These are phyloP conservation scores for Oophaga pumilio DNA, from an alignment of 2,113 vertebrate species.

Conservation along the genomic window DNA sequence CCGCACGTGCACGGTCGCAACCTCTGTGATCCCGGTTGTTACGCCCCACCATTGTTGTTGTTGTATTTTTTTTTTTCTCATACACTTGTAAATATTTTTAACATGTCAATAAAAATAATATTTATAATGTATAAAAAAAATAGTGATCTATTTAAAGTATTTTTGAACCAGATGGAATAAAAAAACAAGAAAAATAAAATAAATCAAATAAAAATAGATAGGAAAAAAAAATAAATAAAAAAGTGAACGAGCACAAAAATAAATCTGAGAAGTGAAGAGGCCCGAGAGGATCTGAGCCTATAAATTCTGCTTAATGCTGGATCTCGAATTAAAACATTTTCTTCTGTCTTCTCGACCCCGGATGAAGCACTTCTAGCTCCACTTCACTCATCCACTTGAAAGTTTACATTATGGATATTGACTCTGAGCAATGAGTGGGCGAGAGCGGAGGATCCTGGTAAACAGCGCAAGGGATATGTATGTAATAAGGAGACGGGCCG, in stretches of 20 bases:
- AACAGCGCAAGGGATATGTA: not conserved
- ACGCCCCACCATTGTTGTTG: too few relatives aligned
- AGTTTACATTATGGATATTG: constrained; percentile 1
- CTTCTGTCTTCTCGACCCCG: not conserved
- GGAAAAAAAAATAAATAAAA: not conserved
- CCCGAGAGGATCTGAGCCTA: not conserved
- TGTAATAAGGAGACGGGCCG: not conserved
- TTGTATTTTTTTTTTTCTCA: too few relatives aligned
- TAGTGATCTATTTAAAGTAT: not conserved
- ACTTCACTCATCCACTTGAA: not conserved
- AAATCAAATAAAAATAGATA: not conserved
- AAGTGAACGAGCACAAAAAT: not conserved
- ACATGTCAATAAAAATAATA: too few relatives aligned
- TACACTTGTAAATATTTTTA: too few relatives aligned
- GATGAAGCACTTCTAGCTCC: not conserved
- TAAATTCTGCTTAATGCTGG: not conserved
- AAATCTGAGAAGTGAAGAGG: not conserved
- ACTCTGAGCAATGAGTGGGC: not conserved
- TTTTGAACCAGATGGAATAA: not conserved
- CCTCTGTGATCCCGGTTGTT: too few relatives aligned
- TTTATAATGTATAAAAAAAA: too few relatives aligned
- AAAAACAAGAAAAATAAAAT: not conserved
- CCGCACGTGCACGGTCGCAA: too few relatives aligned
- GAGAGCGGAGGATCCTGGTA: not conserved
- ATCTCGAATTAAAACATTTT: not conserved